Percentiles rank a stretch among this genome's conserved stretches.
Conservation (phyloP, 2,888 invertebrate genomes). For the Crepidodera aurea region DNA sequence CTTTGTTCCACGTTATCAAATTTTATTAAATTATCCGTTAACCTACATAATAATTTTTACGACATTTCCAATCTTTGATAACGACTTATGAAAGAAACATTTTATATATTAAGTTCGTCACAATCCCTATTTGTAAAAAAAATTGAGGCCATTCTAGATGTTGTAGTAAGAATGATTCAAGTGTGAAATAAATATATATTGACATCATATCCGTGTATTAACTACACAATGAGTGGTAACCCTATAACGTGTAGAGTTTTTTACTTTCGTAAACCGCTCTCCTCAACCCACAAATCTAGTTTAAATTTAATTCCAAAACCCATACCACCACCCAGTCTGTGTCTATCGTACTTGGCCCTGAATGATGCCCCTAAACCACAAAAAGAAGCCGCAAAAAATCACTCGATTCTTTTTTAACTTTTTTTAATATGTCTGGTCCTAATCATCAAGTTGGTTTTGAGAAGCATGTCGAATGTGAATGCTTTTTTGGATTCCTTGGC, state of each 20-base stretch:
- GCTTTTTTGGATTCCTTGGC: slow-evolving; percentile 1
- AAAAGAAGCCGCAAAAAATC: slow-evolving; percentile 35
- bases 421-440: slow-evolving; percentile 34
- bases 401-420: slow-evolving; percentile 32
- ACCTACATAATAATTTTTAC: too few species aligned
- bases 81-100: too few species aligned
- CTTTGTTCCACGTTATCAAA: too few species aligned
- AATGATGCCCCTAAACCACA: slow-evolving; percentile 29
- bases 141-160: too few species aligned
- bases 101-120: too few species aligned
- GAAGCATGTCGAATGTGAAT: slow-evolving; percentile 15
- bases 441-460: slow-evolving; percentile 10
- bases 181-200: too few species aligned
- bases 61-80: too few species aligned
- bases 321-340: slow-evolving; percentile 12
- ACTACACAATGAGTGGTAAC: slow-evolving; percentile 6
- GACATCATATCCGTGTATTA: too few species aligned
- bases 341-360: background rate
- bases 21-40: too few species aligned
- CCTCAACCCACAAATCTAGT: slow-evolving; percentile 3
- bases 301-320: slow-evolving; percentile 1
- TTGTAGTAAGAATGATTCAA: too few species aligned
- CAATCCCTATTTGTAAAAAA: too few species aligned
- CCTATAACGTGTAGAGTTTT: background rate
- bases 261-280: background rate